Base-by-base conservation (phyloP, 1,140 invertebrate genomes). In the Aradophagus sp. region DNA sequence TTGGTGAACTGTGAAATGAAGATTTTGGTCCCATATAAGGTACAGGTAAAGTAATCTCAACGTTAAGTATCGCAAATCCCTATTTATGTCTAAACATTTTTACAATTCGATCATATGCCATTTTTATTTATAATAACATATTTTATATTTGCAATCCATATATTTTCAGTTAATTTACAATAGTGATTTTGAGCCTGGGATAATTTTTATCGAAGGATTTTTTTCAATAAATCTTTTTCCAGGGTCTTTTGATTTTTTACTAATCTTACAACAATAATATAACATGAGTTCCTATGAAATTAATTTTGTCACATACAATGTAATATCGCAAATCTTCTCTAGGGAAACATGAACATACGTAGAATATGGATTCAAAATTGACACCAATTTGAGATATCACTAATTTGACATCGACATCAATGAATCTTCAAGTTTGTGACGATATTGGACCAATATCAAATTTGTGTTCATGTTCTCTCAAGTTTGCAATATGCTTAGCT, bases 21-120 rank as follows among this genome's bases (percentile, higher is more conserved):
- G 77, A 50, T 39, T 75, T 85, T 85, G 84, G 84, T 85, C 84
- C 84, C 84, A 79, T 80, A 50, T 71, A 80, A 83, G 75, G 75
- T 83, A 81, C 77, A 83, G 76, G 79, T 78, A 81, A 76, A 72
- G 72, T 73, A 8, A 74, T 48, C 69, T 66, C 27, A 77, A 68
- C 67, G 50, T 70, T 73, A 76, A 77, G 74, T 66, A 68, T 76
- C 42, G 35, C 66, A 71, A 76, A 73, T 31, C 55, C 55, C 62
- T 63, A 42, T 53, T 68, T 62, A 72, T 45, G 73, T 73, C 52
- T 73, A 71, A 72, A 52, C 31, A 61, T 70, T 69, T 75, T 72
- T 73, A 76, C 58, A 74, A 26, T 75, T 48, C n/a, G 20, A 39
- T 26, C 12, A 19, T 65, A 65, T 14, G 16, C 38, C 29, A 41